These are phyloP conservation scores for Cranoglanis bouderius DNA, from an alignment of 2,113 vertebrate genomes.

Conservation along the genomic window DNA sequence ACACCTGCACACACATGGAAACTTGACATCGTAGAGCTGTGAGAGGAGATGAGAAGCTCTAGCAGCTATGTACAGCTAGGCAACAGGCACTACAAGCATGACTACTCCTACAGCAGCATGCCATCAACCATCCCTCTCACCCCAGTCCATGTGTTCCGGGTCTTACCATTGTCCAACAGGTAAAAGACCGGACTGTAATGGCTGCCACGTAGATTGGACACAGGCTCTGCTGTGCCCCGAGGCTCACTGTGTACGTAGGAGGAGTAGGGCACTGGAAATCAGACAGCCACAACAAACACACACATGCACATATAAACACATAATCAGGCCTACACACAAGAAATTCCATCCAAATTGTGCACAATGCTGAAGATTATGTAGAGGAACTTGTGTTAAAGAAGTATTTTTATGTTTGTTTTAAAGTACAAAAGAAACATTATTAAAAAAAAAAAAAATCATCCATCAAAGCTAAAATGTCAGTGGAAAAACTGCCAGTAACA, in stretches of 20 bases:
- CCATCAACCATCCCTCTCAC: conserved; percentile 34
- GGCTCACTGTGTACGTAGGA: conserved; percentile 76
- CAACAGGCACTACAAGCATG: conserved; percentile 59
- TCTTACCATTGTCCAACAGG: conserved; percentile 83
- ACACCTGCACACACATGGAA: conserved; percentile 40
- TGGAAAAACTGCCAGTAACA: not conserved
- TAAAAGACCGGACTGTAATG: conserved; percentile 82
- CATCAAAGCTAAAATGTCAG: not conserved
- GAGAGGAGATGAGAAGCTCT: conserved; percentile 28
- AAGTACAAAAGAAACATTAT: not conserved
- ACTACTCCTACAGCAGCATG: conserved; percentile 48
- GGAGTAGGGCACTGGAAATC: conserved; percentile 77
- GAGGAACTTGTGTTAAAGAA: not conserved
- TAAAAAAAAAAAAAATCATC: not conserved
- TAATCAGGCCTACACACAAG: not conserved
- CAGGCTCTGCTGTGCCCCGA: conserved; percentile 70
- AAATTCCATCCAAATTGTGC: not conserved
- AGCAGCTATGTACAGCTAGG: conserved; percentile 52
- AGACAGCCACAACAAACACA: conserved; percentile 67
- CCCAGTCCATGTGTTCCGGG: not conserved
- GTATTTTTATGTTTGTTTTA: not conserved
- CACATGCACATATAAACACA: conserved; percentile 13
- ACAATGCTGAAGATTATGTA: not conserved
- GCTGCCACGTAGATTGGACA: conserved; percentile 77
- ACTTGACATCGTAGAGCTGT: conserved; percentile 13